Evolutionary conservation across 2,888 invertebrate genomes (phyloP), one percentile per base, ranked within the genome.

Genomic region (Eupithecia dodoneata): DNA sequence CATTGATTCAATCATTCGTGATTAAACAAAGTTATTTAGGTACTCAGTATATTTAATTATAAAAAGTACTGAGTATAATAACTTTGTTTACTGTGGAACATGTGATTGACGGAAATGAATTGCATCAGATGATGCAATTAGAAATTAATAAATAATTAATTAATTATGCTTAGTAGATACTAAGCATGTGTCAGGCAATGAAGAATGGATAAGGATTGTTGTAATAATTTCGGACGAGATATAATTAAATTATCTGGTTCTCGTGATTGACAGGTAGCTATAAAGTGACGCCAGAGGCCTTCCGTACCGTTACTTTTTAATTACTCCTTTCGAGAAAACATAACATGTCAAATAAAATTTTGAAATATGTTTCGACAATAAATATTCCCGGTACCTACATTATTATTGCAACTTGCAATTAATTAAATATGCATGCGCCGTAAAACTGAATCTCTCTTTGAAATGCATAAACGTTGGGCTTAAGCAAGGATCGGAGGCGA

Each of bases 401-500:
- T 65, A 72, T 72, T 75, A 81, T 84, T 86, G 86, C 84, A 82
- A 83, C 71, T 79, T 84, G 86, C 85, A 84, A 87, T 89, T 89
- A 89, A 89, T 88, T 89, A 87, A 85, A 86, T 88, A 89, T 89
- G 86, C 88, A 86, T 84, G 81, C 83, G 86, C 82, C 82, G 84
- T 89, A 88, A 89, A 88, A 87, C 81, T 85, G 85, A 87, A 85
- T 85, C 83, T 83, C 83, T 83, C 83, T 79, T 82, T 81, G 81
- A 81, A 77, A 76, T 76, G 74, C 82, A 81, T 82, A 77, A 87
- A 80, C 82, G 80, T 81, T 6, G 73, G 74, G 82, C 67, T 12
- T 75, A 83, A 83, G 77, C 65, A 75, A 82, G 71, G 74, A 77
- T 83, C 72, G 75, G 76, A 63, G 76, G 83, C 85, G 87, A 79